These are phyloP conservation scores for Apostichopus parvimensis DNA, from an alignment of 35 echinoderm and acorn worm genomes.

Conservation along the genomic window DNA sequence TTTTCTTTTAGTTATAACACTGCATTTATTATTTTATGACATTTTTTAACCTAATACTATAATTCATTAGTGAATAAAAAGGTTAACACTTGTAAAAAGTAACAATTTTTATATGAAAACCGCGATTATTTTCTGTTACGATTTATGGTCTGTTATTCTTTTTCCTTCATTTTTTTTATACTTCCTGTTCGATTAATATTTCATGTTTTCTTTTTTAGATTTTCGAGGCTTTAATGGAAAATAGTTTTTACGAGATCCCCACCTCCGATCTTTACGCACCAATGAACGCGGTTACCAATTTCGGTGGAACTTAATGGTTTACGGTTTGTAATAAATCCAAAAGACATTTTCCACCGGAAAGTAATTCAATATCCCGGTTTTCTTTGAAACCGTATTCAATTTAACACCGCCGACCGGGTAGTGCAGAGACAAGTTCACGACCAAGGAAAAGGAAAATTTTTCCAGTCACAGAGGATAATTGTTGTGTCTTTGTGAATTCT, in stretches of 20 bases:
- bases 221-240: not conserved
- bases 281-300: not conserved
- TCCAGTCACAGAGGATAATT: too few relatives aligned
- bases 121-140: too few relatives aligned
- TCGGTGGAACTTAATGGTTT: not conserved
- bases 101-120: too few relatives aligned
- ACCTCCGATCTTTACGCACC: not conserved
- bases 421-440: too few relatives aligned
- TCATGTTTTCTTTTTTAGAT: not conserved
- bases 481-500: too few relatives aligned
- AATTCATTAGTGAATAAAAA: too few relatives aligned
- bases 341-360: not conserved
- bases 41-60: too few relatives aligned
- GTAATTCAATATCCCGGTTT: slow-evolving; percentile 9
- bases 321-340: not conserved
- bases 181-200: not conserved
- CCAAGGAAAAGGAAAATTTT: too few relatives aligned
- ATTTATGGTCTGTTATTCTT: not conserved
- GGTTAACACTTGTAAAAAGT: too few relatives aligned
- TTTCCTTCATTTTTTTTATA: not conserved
- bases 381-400: slow-evolving; percentile 9
- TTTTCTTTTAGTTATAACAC: too few relatives aligned
- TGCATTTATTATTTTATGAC: too few relatives aligned
- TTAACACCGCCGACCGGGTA: not conserved
- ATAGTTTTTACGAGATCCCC: not conserved